Evolutionary conservation across 2,888 invertebrate species (phyloP).

Genomic region (Pemphredon lugubris): DNA sequence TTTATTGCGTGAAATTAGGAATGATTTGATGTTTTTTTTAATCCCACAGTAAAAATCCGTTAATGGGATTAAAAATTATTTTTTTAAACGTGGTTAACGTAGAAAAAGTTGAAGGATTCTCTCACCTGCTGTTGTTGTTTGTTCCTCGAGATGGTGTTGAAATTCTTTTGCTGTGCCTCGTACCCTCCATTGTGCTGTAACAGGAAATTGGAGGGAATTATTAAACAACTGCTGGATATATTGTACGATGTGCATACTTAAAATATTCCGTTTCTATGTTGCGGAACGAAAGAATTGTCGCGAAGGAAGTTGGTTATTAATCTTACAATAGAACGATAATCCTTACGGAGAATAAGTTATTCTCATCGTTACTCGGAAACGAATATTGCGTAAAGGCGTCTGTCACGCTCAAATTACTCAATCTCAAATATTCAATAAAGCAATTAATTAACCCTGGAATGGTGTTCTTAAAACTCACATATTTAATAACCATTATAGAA

Average conservation of each 20-base stretch:
- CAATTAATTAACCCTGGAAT: too few relatives aligned
- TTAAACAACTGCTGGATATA: too few relatives aligned
- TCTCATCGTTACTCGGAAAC: slow-evolving; percentile 38
- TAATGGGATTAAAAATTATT: background rate
- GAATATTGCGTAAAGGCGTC: slow-evolving; percentile 31
- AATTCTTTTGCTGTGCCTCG: slow-evolving; percentile 74
- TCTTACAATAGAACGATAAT: slow-evolving; percentile 17
- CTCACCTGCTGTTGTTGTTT: slow-evolving; percentile 72
- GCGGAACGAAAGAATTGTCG: slow-evolving; percentile 1
- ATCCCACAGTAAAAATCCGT: too few relatives aligned
- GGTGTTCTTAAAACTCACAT: too few relatives aligned
- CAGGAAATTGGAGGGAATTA: slow-evolving; percentile 48
- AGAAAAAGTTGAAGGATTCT: background rate
- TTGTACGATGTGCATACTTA: background rate
- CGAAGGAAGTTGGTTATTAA: slow-evolving; percentile 20
- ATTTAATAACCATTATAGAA: too few relatives aligned
- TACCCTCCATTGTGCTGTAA: slow-evolving; percentile 80
- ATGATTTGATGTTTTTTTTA: too few relatives aligned
- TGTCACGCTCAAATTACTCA: background rate
- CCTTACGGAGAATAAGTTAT: slow-evolving; percentile 30
- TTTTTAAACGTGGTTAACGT: background rate
- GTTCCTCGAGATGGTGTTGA: slow-evolving; percentile 65
- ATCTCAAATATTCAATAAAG: too few relatives aligned
- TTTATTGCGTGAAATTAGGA: too few relatives aligned
- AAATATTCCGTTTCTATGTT: background rate